Base-by-base conservation (phyloP, 2,888 invertebrate species). In the Netelia inedita region DNA sequence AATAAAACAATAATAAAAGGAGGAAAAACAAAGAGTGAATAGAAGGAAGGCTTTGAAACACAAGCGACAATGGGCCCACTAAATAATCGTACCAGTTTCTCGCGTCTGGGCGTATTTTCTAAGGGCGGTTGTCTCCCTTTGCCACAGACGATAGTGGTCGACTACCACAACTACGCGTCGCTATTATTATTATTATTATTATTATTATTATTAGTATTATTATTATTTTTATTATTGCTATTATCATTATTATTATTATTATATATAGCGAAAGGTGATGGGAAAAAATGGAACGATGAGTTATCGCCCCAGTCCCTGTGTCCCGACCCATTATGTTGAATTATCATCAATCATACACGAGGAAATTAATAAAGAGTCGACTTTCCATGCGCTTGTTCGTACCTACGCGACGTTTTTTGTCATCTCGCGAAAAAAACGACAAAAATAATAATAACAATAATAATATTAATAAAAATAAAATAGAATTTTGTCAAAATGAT, bases 31-130 rank as follows among this genome's bases (percentile, higher is more conserved):
- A 59, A 76, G 66, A 57, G 69, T 28, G 53, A 53, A 66, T 28
- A 63, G 63, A 55, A 72, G 65, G 65, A 28, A 43, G 65, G 43
- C 53, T 55, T 9, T 65, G 55, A 35, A 35, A 79, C 69, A 63
- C 69, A 88, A 87, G 88, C 86, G 86, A 87, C 82, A 86, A 87
- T 87, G 84, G 80, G 85, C 81, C 82, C 85, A 86, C 88, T 89
- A 89, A 91, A 91, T 91, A 90, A 91, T 91, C 89, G 85, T 65
- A 85, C 89, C 85, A 86, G 87, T 88, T 83, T 85, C 85, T 84
- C 86, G 79, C 19, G 68, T 61, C 55, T 68, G 74, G 75, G 79
- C 43, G 65, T 82, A 79, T 82, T 82, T 79, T 82, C 74, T 71
- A 19, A 79, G 43, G 78, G 81, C 69, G 57, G 82, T 75, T 79